A percentile compares a stretch with the other conserved stretches of the same genome.
phyloP scores from a whole-genome alignment of 2,888 invertebrate species.

The Drosophila paranaensis region DNA sequence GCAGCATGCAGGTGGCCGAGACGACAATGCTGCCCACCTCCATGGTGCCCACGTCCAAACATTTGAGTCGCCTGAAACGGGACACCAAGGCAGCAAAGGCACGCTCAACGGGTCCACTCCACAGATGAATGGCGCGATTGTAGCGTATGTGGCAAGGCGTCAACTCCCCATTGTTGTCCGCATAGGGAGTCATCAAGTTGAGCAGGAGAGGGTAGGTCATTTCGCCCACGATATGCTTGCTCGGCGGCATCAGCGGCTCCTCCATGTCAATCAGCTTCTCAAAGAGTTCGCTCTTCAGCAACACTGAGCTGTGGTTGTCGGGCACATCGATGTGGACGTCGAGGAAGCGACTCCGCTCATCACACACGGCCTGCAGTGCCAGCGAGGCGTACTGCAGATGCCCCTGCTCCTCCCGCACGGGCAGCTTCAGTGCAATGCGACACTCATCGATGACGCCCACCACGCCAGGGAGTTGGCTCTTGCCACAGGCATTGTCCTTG shows the following conservation, averaged over 20 bases:
- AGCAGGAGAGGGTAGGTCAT: slow-evolving; percentile 48
- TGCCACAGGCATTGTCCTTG: slow-evolving; percentile 7
- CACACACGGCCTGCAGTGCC: slow-evolving; percentile 49
- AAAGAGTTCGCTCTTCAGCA: slow-evolving; percentile 53
- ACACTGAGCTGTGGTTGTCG: slow-evolving; percentile 39
- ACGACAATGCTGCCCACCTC: slow-evolving; percentile 40
- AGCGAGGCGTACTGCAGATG: slow-evolving; percentile 18
- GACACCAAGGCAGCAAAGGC: slow-evolving; percentile 45
- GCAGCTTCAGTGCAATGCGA: slow-evolving; percentile 32
- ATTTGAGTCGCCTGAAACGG: slow-evolving; percentile 43
- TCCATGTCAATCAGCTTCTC: slow-evolving; percentile 38
- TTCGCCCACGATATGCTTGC: slow-evolving; percentile 53
- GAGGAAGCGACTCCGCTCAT: slow-evolving; percentile 46
- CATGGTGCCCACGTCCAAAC: slow-evolving; percentile 38
- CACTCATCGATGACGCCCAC: slow-evolving; percentile 55
- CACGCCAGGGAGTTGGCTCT: slow-evolving; percentile 36
- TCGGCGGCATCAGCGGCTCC: slow-evolving; percentile 40
- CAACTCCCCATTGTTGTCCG: slow-evolving; percentile 21
- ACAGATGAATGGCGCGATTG: slow-evolving; percentile 42
- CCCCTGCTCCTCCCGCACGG: slow-evolving; percentile 29
- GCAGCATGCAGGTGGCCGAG: slow-evolving; percentile 56
- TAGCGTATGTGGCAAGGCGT: slow-evolving; percentile 47
- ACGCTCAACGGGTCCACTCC: slow-evolving; percentile 43
- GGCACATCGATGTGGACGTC: slow-evolving; percentile 51
- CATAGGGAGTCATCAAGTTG: slow-evolving; percentile 56